Percentiles rank a stretch among this genome's conserved stretches.
Conservation (phyloP, 2,888 invertebrate genomes). For the Lochmaea capreae region DNA sequence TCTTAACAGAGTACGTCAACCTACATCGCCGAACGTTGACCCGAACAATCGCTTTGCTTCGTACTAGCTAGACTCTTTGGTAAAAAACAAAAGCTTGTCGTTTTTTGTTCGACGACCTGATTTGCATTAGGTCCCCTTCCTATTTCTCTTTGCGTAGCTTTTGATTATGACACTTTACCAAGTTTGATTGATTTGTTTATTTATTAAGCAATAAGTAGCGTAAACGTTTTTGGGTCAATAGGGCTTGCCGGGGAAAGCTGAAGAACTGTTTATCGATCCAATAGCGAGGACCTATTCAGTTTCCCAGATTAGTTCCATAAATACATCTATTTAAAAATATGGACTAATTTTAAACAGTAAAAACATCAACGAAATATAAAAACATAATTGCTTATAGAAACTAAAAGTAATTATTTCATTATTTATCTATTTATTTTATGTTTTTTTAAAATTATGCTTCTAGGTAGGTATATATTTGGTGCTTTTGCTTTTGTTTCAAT, state of each 20-base stretch:
- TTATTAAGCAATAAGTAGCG: background rate
- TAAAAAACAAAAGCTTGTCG: conserved; percentile 36
- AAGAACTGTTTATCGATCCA: background rate
- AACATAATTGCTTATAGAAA: no score
- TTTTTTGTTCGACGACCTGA: conserved; percentile 6
- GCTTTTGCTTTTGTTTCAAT: no score
- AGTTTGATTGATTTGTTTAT: background rate
- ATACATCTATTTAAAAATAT: no score
- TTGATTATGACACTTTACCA: background rate
- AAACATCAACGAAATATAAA: no score
- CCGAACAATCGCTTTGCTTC: conserved; percentile 19
- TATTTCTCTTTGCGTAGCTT: background rate
- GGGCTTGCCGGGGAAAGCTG: background rate
- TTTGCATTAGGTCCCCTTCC: background rate
- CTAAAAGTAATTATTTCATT: no score
- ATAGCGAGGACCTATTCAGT: background rate
- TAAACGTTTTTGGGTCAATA: background rate
- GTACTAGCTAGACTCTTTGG: conserved; percentile 16
- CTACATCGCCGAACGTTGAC: conserved; percentile 53
- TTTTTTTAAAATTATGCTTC: no score
- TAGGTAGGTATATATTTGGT: no score
- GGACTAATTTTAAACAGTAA: no score
- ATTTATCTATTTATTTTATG: no score
- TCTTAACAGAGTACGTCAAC: conserved; percentile 49
- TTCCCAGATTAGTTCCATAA: background rate